phyloP scores from a whole-genome alignment of 2,113 vertebrate genomes.

The Etheostoma spectabile region DNA sequence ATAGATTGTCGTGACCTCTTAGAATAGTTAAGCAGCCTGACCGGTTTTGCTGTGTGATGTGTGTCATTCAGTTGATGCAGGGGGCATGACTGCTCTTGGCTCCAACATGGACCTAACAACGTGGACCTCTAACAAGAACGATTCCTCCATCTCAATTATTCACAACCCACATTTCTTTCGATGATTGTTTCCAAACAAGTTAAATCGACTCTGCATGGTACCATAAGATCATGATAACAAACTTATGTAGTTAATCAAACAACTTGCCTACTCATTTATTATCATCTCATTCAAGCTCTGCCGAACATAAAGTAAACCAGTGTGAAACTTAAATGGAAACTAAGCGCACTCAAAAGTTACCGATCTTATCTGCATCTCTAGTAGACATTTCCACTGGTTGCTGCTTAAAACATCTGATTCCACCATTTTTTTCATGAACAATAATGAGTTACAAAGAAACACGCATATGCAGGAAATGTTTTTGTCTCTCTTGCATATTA shows the following conservation, averaged over 20 bases:
- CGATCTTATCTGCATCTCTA: slow-evolving; percentile 22
- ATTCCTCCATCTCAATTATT: slow-evolving; percentile 57
- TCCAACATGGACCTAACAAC: not conserved
- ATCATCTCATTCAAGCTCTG: not conserved
- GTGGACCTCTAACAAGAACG: slow-evolving; percentile 4
- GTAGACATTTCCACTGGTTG: not conserved
- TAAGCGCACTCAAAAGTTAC: not conserved
- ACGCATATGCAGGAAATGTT: not conserved
- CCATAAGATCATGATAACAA: not conserved
- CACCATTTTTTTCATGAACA: not conserved
- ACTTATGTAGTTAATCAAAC: not conserved
- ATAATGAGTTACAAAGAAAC: slow-evolving; percentile 3
- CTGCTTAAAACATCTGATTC: not conserved
- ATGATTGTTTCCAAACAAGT: slow-evolving; percentile 31
- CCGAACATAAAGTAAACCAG: not conserved
- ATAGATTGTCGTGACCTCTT: slow-evolving; percentile 46
- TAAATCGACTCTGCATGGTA: slow-evolving; percentile 20
- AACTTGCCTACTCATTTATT: not conserved
- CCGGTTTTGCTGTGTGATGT: slow-evolving; percentile 46
- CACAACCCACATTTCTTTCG: slow-evolving; percentile 6
- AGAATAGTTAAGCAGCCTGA: slow-evolving; percentile 50
- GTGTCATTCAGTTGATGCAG: slow-evolving; percentile 52
- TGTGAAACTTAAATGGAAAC: slow-evolving; percentile 12
- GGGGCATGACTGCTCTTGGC: slow-evolving; percentile 9
- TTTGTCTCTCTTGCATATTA: not conserved